Conservation (phyloP, 2,888 invertebrate species). For the Formica aserva region DNA sequence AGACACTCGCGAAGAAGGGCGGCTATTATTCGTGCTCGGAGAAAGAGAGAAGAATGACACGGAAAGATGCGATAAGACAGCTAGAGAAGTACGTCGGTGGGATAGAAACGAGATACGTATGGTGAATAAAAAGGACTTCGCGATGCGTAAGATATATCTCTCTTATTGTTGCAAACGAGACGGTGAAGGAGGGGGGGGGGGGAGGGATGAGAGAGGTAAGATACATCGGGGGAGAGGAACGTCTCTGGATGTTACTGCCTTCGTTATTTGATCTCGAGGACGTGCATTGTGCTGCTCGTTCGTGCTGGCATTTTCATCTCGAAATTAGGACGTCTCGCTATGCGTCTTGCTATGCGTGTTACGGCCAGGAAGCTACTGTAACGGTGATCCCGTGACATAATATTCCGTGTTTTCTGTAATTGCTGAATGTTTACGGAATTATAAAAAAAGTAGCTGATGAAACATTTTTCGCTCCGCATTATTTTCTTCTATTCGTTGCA, state of each 20-base stretch:
- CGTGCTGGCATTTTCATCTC: constrained; percentile 13
- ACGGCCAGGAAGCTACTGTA: background rate
- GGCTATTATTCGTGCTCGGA: constrained; percentile 57
- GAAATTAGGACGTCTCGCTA: constrained; percentile 44
- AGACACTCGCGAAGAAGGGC: constrained; percentile 57
- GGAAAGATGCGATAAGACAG: constrained; percentile 68
- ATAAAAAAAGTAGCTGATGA: background rate
- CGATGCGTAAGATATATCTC: constrained; percentile 44
- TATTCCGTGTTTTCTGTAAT: background rate
- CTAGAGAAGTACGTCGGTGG: constrained; percentile 24
- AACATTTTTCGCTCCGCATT: background rate
- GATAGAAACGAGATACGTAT: constrained; percentile 34
- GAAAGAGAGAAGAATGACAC: constrained; percentile 45
- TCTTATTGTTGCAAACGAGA: constrained; percentile 26
- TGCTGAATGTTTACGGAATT: background rate
- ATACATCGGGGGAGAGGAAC: background rate
- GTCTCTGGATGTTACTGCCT: constrained; percentile 24
- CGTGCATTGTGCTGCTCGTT: constrained; percentile 36
- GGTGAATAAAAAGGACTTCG: constrained; percentile 59
- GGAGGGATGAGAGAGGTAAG: background rate
- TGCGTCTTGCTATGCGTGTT: constrained; percentile 1
- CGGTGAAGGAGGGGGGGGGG: background rate
- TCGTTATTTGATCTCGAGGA: constrained; percentile 49
- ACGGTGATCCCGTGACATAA: background rate
- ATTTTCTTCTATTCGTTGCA: background rate